Percentiles rank a stretch among this genome's conserved stretches.
Conservation (phyloP, 1,140 invertebrate species). For the Heliconius nattereri region DNA sequence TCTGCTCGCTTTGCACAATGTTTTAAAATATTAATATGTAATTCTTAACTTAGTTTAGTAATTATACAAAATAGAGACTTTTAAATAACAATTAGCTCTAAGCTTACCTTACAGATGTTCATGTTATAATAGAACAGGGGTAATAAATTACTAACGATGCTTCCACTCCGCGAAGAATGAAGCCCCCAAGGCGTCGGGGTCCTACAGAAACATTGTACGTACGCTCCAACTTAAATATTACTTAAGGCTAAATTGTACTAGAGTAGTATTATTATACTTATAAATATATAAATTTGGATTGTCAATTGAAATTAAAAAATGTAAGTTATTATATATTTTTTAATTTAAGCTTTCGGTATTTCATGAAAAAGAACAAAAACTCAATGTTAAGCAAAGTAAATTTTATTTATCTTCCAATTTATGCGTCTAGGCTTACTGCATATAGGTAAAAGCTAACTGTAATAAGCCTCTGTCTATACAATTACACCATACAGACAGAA, state of each 20-base stretch:
- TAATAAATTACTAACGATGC: slow-evolving; percentile 11
- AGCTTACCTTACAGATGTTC: slow-evolving; percentile 3
- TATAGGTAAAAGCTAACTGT: too few species aligned
- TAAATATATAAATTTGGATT: neutral
- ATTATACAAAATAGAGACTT: neutral
- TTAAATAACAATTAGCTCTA: neutral
- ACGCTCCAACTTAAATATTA: slow-evolving; percentile 1
- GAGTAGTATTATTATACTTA: neutral
- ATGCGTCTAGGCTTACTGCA: too few species aligned
- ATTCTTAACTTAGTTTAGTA: neutral
- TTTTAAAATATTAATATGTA: too few species aligned
- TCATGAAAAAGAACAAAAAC: too few species aligned
- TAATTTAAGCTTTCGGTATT: neutral
- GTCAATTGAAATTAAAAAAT: neutral
- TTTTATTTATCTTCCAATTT: too few species aligned
- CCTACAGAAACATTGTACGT: slow-evolving; percentile 9
- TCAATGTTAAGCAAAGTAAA: too few species aligned
- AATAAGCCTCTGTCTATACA: too few species aligned
- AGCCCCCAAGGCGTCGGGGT: neutral
- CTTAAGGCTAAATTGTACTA: neutral
- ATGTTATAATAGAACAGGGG: neutral
- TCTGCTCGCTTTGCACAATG: too few species aligned
- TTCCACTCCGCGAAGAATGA: slow-evolving; percentile 1
- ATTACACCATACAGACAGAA: too few species aligned
- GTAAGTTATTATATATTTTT: too few species aligned